These are phyloP conservation scores for Sebastiscus albofasciatus DNA, from an alignment of 2,797 vertebrate species.

Conservation along the genomic window DNA sequence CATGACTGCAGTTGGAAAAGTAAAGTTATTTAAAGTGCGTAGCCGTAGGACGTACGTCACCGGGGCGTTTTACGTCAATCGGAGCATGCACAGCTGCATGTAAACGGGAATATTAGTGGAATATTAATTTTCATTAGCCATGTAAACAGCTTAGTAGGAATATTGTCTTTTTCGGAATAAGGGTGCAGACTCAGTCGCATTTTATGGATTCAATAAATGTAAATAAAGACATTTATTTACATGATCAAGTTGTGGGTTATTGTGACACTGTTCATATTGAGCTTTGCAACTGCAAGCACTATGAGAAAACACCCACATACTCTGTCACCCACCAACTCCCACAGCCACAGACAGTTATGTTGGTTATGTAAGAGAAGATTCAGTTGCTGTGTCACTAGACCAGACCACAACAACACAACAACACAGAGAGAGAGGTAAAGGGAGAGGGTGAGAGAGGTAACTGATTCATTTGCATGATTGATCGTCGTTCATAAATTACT, in stretches of 20 bases:
- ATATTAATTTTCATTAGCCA: too few species aligned
- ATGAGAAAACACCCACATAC: neutral
- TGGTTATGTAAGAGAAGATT: constrained; percentile 52
- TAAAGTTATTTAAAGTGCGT: too few species aligned
- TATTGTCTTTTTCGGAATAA: neutral
- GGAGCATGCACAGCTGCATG: too few species aligned
- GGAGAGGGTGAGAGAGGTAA: neutral
- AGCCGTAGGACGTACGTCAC: too few species aligned
- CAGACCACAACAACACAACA: constrained; percentile 19
- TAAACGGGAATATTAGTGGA: too few species aligned
- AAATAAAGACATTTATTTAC: neutral
- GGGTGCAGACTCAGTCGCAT: neutral
- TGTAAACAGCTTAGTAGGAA: neutral
- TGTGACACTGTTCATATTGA: neutral
- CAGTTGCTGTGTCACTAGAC: constrained; percentile 43
- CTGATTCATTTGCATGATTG: neutral
- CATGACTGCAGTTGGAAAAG: too few species aligned
- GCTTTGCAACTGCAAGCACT: neutral
- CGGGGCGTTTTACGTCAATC: too few species aligned
- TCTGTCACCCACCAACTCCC: neutral
- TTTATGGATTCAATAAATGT: neutral
- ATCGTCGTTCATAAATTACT: neutral
- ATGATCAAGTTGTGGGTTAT: neutral
- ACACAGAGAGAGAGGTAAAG: neutral
- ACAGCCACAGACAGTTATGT: constrained; percentile 38